These are phyloP conservation scores for Platichthys stellatus DNA, from an alignment of 2,113 vertebrate genomes.

Conservation along the genomic window DNA sequence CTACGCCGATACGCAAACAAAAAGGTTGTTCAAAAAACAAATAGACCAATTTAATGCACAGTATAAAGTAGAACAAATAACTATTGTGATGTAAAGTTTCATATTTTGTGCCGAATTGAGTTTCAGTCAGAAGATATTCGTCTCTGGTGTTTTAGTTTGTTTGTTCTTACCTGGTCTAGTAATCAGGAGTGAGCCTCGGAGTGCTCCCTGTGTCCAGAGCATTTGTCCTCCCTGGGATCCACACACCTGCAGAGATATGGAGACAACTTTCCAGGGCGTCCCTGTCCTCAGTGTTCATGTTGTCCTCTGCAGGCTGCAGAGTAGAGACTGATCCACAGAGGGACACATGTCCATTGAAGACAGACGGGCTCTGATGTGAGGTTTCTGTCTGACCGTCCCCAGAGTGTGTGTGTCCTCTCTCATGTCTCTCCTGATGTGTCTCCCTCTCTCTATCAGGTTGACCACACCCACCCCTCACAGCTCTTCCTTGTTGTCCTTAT, in stretches of 20 bases:
- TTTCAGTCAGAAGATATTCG: too few species aligned
- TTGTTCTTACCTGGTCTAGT: constrained; percentile 3
- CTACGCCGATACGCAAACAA: background rate
- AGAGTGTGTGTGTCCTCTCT: background rate
- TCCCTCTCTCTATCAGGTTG: constrained; percentile 17
- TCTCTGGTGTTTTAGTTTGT: background rate
- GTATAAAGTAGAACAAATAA: background rate
- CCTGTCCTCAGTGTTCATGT: background rate
- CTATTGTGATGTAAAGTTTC: too few species aligned
- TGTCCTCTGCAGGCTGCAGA: background rate
- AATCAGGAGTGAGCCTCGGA: constrained; percentile 13
- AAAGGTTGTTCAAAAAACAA: too few species aligned
- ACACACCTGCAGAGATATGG: background rate
- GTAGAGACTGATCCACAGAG: background rate
- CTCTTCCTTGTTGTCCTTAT: constrained; percentile 11
- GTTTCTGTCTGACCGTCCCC: constrained; percentile 6
- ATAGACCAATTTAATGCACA: too few species aligned
- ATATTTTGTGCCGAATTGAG: too few species aligned
- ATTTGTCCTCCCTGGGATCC: background rate
- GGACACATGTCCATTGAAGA: background rate
- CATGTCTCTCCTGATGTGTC: background rate
- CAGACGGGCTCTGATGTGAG: background rate
- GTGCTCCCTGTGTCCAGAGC: constrained; percentile 2
- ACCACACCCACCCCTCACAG: constrained; percentile 2
- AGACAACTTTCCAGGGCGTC: background rate